A percentile compares a stretch with the other conserved stretches of the same genome.
Conservation (phyloP, 2,888 invertebrate genomes). For the Pomacea canaliculata region DNA sequence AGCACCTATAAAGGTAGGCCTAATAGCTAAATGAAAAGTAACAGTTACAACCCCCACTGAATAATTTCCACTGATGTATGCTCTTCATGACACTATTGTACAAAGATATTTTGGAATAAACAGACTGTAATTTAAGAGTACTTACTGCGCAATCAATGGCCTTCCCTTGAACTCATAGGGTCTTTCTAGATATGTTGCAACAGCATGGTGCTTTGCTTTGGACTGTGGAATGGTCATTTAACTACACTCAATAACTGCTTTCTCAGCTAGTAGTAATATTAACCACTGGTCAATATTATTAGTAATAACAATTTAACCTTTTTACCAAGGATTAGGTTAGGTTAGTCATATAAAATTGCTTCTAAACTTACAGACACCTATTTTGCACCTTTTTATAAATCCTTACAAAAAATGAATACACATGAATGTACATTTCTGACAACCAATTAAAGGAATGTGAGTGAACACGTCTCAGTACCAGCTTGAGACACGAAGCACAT, state of each 20-base stretch:
- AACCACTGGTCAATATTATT: not conserved
- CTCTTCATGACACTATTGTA: not conserved
- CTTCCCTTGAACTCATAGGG: conserved; percentile 88
- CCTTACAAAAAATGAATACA: too few species aligned
- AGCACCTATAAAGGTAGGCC: not conserved
- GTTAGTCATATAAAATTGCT: too few species aligned
- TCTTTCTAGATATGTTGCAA: conserved; percentile 82
- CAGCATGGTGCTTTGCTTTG: conserved; percentile 96
- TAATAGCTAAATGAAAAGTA: too few species aligned
- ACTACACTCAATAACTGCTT: not conserved
- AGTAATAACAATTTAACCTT: not conserved
- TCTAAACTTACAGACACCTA: too few species aligned
- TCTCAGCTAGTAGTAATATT: conserved; percentile 1
- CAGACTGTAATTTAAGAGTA: conserved; percentile 52
- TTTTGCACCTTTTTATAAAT: too few species aligned
- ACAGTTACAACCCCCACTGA: too few species aligned
- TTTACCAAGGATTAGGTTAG: too few species aligned
- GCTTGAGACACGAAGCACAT: too few species aligned
- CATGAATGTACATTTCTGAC: too few species aligned
- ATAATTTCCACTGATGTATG: not conserved
- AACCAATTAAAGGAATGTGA: too few species aligned
- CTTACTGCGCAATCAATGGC: conserved; percentile 87
- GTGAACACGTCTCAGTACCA: too few species aligned
- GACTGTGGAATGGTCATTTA: conserved; percentile 71
- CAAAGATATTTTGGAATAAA: too few species aligned